These are phyloP conservation scores for Reticulitermes speratus DNA, from an alignment of 1,140 invertebrate species.

Conservation along the genomic window DNA sequence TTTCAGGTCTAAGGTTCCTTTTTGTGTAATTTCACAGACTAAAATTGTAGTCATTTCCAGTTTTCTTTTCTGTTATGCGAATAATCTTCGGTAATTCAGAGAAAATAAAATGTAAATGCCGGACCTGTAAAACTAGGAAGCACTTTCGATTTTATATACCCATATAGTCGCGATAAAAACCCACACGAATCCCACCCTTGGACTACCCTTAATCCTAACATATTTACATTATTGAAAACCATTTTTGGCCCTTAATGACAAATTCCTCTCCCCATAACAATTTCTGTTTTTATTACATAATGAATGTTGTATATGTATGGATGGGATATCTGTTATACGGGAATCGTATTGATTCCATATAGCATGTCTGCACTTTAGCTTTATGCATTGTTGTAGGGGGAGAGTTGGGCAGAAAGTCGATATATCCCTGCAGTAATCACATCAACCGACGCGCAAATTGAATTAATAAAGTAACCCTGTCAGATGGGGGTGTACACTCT, in stretches of 20 bases:
- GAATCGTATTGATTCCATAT: not conserved
- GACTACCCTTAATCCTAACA: not conserved
- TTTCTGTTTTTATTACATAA: conserved; percentile 1
- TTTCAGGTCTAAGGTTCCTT: not conserved
- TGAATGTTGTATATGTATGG: not conserved
- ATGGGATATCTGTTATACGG: not conserved
- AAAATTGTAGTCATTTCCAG: not conserved
- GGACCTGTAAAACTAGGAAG: not conserved
- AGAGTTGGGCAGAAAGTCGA: not conserved
- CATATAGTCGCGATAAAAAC: not conserved
- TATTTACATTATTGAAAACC: conserved; percentile 8
- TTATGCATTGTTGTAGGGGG: not conserved
- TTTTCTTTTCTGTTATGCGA: not conserved
- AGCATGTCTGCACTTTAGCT: no score
- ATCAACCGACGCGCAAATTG: not conserved
- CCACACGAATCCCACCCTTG: not conserved
- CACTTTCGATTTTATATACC: not conserved
- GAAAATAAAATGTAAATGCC: not conserved
- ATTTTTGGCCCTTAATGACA: conserved; percentile 2
- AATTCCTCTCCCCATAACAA: not conserved
- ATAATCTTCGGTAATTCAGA: not conserved
- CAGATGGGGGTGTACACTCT: not conserved
- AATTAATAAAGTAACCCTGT: conserved; percentile 7
- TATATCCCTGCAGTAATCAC: not conserved
- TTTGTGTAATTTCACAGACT: not conserved